phyloP scores from a whole-genome alignment of 2,797 vertebrate genomes.

The Bryconaethiops microstoma region DNA sequence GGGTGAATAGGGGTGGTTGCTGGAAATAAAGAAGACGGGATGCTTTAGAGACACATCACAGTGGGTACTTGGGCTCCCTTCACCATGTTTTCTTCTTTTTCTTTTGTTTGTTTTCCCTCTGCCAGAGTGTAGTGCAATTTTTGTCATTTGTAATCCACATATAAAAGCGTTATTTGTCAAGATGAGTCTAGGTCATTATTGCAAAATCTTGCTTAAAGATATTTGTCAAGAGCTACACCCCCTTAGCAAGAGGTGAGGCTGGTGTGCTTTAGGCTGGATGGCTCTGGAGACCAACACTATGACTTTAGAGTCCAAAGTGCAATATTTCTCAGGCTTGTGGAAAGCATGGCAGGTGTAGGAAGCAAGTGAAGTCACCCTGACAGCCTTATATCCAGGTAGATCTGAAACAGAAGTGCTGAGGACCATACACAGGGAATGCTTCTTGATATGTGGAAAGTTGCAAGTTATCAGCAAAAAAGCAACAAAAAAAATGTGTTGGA shows the following conservation, averaged over 20 bases:
- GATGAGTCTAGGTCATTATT: slow-evolving; percentile 9
- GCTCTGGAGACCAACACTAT: neutral
- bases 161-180: slow-evolving; percentile 1
- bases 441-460: neutral
- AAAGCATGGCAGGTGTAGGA: slow-evolving; percentile 16
- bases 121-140: neutral
- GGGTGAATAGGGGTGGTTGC: slow-evolving; percentile 3
- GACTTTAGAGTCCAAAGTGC: neutral
- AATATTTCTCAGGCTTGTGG: slow-evolving; percentile 20
- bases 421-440: neutral
- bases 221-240: neutral
- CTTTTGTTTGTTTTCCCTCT: neutral
- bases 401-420: slow-evolving; percentile 9
- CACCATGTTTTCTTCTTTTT: neutral
- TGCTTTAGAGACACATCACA: neutral
- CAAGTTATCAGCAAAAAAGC: neutral
- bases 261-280: neutral
- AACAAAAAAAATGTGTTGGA: neutral
- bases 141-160: neutral
- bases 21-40: neutral
- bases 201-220: neutral
- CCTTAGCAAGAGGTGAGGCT: neutral
- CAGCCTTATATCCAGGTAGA: slow-evolving; percentile 38
- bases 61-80: neutral
- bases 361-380: neutral